Base-by-base conservation (phyloP, 2,797 vertebrate genomes). In the Hydrolagus colliei region DNA sequence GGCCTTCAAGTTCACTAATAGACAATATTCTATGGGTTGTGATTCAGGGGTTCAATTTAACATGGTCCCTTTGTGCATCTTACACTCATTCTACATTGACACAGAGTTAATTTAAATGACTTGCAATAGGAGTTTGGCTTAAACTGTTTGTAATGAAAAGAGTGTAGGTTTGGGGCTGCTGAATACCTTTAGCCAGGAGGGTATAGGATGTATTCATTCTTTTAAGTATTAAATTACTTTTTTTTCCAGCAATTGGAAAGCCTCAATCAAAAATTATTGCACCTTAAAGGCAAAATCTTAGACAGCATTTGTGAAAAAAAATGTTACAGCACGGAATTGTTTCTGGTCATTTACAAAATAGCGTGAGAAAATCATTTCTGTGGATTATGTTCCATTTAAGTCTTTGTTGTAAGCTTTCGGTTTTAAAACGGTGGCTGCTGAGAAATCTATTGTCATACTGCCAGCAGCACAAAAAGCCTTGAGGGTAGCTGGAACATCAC, bases 41-140 rank as follows among this genome's bases (percentile, higher is more conserved):
- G 79, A 63, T 41, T 63, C 65, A n/a, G 62, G 65, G 27, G 20
- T 52, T 71, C 32, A 20, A 67, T 16, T 65, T 20, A 52, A 27
- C 41, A 27, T 68, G 8, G 13, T 84, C 5, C 52, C 79, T 68
- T 10, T 41, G 63, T 67, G 62, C 79, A 68, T 52, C 71, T 84
- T 84, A 18, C 79, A 84, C 32, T 84, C 41, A 35, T 18, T 68
- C 4, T 41, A 32, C 41, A 67, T 84, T 63, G 41, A 84, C 41
- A 84, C 27, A 32, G 62, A 82, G 78, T 82, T 82, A 82, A 14
- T 82, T 82, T 82, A 82, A 82, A 63, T 67, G 78, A 18, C 16
- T 35, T 41, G 18, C 41, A 61, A 77, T 63, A 71, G 65, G 71
- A 68, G 65, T 32, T 84, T 84, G 65, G 79, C 41, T 68, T 71